phyloP scores from a whole-genome alignment of 2,113 vertebrate species.

The Hippoglossus stenolepis region DNA sequence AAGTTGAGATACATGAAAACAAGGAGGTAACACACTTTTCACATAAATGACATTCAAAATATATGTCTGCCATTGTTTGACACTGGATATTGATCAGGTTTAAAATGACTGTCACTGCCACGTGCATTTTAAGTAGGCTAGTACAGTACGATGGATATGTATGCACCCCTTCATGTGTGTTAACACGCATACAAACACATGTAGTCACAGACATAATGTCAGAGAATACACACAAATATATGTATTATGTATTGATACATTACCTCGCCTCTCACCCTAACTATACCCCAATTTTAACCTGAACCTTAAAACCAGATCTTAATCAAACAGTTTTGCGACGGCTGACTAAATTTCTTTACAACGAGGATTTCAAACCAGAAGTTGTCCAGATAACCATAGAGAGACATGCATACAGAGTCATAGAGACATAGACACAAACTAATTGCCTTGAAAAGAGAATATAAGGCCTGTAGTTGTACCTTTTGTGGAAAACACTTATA shows the following conservation, averaged over 20 bases:
- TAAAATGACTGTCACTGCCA: background rate
- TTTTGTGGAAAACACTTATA: background rate
- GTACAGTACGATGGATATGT: background rate
- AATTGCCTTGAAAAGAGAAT: background rate
- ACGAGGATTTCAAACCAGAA: no score
- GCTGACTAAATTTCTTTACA: no score
- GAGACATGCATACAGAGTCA: no score
- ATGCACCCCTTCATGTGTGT: background rate
- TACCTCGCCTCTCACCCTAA: no score
- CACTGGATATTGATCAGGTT: background rate
- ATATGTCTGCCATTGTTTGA: background rate
- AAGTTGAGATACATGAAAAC: conserved; percentile 89
- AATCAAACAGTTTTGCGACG: no score
- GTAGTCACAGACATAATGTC: background rate
- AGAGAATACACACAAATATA: no score
- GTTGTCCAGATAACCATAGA: no score
- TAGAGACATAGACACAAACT: background rate
- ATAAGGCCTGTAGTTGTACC: background rate
- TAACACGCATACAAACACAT: background rate
- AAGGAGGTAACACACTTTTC: conserved; percentile 82
- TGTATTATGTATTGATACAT: no score
- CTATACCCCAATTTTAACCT: no score
- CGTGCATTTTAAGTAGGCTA: background rate
- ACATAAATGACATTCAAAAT: background rate
- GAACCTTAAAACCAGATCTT: no score